Percentiles rank a stretch among this genome's conserved stretches.
These are phyloP conservation scores for Hirtodrosophila trivittata DNA, from an alignment of 2,888 invertebrate genomes.

Conservation along the genomic window DNA sequence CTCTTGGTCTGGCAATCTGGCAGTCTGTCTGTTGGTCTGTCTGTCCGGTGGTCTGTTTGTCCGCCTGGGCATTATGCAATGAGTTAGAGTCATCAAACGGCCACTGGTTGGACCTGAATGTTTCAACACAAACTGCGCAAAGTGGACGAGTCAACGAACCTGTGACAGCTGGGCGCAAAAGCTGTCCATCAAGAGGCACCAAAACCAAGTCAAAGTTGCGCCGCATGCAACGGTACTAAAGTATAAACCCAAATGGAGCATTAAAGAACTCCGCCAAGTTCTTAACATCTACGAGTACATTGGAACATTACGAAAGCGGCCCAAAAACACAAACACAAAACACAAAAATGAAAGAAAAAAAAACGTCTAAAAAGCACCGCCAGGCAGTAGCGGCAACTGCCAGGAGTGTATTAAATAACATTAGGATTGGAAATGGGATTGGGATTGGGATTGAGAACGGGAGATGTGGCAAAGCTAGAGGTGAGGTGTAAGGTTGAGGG, in stretches of 20 bases:
- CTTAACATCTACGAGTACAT: slow-evolving; percentile 26
- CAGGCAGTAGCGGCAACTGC: slow-evolving; percentile 73
- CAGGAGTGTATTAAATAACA: slow-evolving; percentile 56
- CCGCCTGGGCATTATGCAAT: slow-evolving; percentile 62
- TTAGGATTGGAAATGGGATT: neutral
- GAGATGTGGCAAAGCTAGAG: neutral
- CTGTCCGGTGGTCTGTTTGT: neutral
- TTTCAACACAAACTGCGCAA: slow-evolving; percentile 63
- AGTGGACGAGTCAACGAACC: slow-evolving; percentile 67
- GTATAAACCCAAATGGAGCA: slow-evolving; percentile 68
- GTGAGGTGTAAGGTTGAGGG: neutral
- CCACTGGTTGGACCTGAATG: slow-evolving; percentile 65
- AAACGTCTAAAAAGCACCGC: slow-evolving; percentile 36
- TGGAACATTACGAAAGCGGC: slow-evolving; percentile 55
- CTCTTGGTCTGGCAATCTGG: neutral
- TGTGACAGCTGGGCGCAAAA: slow-evolving; percentile 73
- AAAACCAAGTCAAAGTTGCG: slow-evolving; percentile 10
- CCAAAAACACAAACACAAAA: slow-evolving; percentile 33
- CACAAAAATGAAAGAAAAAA: neutral
- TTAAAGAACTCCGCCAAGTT: slow-evolving; percentile 50
- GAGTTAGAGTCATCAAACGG: slow-evolving; percentile 51
- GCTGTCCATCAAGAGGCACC: slow-evolving; percentile 41
- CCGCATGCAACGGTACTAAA: slow-evolving; percentile 59
- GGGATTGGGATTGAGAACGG: neutral
- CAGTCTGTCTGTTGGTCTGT: neutral